phyloP scores from a whole-genome alignment of 2,888 invertebrate species.

The Balanococcus diminutus region DNA sequence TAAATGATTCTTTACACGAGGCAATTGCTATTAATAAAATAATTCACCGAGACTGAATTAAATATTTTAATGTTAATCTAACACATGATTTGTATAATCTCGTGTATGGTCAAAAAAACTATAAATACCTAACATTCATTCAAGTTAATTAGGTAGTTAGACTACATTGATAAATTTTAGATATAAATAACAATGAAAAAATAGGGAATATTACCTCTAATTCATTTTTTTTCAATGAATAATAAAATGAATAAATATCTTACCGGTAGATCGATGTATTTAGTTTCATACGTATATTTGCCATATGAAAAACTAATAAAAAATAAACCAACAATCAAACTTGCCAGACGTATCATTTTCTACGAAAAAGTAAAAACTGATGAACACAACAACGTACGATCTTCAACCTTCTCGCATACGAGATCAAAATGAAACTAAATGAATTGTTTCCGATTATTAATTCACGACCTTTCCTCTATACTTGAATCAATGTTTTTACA shows the following conservation, averaged over 20 bases:
- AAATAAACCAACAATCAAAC: neutral
- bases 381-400: neutral
- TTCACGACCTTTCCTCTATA: neutral
- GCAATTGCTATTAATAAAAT: neutral
- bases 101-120: too few species aligned
- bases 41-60: neutral
- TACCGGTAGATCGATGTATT: slow-evolving; percentile 68
- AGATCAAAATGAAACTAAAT: neutral
- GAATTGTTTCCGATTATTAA: neutral
- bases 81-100: too few species aligned
- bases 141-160: too few species aligned
- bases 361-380: neutral
- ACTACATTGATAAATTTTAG: too few species aligned
- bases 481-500: neutral
- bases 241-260: too few species aligned
- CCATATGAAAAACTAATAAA: neutral
- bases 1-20: neutral
- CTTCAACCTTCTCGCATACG: neutral
- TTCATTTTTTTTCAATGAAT: too few species aligned
- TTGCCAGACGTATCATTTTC: neutral
- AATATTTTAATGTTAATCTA: neutral
- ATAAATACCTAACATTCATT: too few species aligned
- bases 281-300: slow-evolving; percentile 62
- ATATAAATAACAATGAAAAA: too few species aligned
- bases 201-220: too few species aligned